Evolutionary conservation across 2,113 vertebrate species (phyloP).

Genomic region (Crotalus viridis): DNA sequence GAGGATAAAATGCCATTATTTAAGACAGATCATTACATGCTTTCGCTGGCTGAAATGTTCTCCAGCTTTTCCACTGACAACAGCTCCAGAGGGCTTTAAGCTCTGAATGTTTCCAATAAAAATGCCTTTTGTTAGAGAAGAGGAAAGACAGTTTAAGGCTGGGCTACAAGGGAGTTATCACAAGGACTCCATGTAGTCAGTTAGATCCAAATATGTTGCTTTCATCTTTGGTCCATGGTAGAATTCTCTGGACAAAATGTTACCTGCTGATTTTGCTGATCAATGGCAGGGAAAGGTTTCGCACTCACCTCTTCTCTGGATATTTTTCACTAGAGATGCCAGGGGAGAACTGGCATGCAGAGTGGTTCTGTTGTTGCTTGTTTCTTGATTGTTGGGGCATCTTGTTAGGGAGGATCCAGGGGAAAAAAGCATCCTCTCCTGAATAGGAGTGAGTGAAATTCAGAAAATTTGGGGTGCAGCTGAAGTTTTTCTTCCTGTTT

Average conservation of each 20-base stretch:
- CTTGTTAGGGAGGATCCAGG: background rate
- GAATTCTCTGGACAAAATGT: background rate
- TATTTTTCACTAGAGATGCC: background rate
- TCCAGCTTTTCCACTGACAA: background rate
- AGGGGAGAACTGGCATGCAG: background rate
- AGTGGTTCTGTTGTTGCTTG: background rate
- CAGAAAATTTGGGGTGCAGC: background rate
- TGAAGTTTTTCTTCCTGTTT: background rate
- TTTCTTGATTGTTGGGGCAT: background rate
- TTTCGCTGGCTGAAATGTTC: background rate
- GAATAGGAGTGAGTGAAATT: background rate
- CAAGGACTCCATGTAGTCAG: background rate
- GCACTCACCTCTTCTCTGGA: background rate
- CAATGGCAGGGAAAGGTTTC: background rate
- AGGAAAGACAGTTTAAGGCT: background rate
- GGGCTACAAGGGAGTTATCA: background rate
- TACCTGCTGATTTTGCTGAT: background rate
- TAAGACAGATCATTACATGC: background rate
- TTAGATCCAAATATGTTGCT: background rate
- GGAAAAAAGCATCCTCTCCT: background rate
- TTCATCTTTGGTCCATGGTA: background rate
- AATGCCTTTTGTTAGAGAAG: background rate
- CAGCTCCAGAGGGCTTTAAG: background rate
- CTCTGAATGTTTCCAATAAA: background rate
- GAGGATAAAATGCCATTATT: background rate